Percentiles rank a stretch among this genome's conserved stretches.
Evolutionary conservation across 2,797 vertebrate species (phyloP).

Genomic region (Numenius phaeopus): DNA sequence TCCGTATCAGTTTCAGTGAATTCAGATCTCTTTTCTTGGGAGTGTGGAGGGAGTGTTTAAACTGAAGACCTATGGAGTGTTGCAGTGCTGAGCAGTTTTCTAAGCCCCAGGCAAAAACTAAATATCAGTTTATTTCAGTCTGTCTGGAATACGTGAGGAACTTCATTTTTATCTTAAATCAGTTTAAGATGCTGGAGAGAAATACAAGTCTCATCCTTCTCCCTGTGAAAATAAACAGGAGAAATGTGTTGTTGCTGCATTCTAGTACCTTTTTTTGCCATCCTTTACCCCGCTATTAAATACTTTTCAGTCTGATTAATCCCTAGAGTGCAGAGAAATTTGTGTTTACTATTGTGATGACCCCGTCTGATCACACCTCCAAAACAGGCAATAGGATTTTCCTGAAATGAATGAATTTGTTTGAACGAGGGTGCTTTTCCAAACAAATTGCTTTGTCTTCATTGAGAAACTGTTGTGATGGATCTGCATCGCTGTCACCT

Average conservation of each 20-base stretch:
- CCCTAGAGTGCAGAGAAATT: background rate
- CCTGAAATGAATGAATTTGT: background rate
- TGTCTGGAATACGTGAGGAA: slow-evolving; percentile 19
- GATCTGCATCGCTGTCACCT: background rate
- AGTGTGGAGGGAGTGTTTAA: background rate
- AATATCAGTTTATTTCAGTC: background rate
- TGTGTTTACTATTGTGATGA: background rate
- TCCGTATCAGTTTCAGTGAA: background rate
- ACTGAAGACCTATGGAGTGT: background rate
- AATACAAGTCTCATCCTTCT: background rate
- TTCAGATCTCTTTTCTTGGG: background rate
- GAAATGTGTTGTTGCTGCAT: background rate
- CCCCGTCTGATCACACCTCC: background rate
- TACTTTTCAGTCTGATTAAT: background rate
- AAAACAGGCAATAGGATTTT: background rate
- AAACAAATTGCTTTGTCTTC: background rate
- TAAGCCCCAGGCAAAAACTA: background rate
- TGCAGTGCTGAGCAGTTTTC: background rate
- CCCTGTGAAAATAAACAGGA: background rate
- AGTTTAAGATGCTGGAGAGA: background rate
- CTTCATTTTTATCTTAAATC: background rate
- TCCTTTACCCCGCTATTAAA: background rate
- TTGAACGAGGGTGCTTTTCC: background rate
- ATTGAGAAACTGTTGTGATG: background rate
- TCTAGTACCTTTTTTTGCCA: background rate